Evolutionary conservation across 2,888 invertebrate genomes (phyloP), one percentile per base, ranked within the genome.

Genomic region (Habroteleia sp.): DNA sequence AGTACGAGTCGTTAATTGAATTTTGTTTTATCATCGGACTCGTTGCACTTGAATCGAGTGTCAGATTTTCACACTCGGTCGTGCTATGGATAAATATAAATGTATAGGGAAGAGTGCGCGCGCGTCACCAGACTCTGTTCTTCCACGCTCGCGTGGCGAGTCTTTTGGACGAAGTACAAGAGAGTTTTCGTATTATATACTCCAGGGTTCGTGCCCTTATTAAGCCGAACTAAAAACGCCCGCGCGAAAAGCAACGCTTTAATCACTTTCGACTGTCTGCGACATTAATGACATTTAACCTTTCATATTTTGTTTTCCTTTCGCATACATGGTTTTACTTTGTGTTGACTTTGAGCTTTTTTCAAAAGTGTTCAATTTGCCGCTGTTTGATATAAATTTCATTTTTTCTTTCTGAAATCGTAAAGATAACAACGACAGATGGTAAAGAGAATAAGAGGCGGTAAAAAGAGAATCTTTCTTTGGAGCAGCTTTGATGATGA

Each of bases 81-180:
- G 54, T 33, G 33, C 39, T 35, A 31, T 23, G 72, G 71, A 72
- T 72, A 72, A 72, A 72, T 63, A 72, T 72, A 72, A 72, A 63
- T 63, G 41, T 39, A 35, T 52, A 35, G 29, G 54, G 54, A 72
- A 31, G 46, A 37, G 54, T 31, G 54, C n/a, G 46, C 41, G 31
- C 66, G 50, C 37, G 52, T 52, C 50, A 13, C 20, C 50, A 35
- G 50, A 35, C 54, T 11, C 17, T 3, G 58, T 20, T 46, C 54
- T 17, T 39, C 54, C 17, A 27, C 37, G 46, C 33, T 10, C 17
- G 17, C 20, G 31, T 10, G 16, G 4, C 27, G 33, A 7, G 27
- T 13, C 52, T 65, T 54, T 65, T 65, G 44, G 27, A 13, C 8
- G 29, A 44, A 37, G 29, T 13, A 16, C 42, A 31, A 62, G 50